phyloP scores from a whole-genome alignment of 2,797 vertebrate genomes.

The Adelosebastes latens region DNA sequence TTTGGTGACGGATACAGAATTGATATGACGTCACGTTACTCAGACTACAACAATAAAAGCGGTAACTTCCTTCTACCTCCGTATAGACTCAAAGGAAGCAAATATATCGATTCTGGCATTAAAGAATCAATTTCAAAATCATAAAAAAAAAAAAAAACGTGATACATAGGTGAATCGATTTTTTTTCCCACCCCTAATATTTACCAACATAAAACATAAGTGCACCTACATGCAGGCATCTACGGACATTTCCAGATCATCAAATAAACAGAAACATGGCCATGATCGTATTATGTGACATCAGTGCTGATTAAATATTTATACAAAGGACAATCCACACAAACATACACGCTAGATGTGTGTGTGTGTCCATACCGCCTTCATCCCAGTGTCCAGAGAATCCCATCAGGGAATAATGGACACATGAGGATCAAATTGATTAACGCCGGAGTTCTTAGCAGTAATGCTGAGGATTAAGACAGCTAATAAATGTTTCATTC shows the following conservation, averaged over 20 bases:
- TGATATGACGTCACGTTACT: too few species aligned
- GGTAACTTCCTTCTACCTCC: too few species aligned
- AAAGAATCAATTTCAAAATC: too few species aligned
- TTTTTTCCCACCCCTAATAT: not conserved
- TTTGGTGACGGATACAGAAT: too few species aligned
- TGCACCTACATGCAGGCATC: not conserved
- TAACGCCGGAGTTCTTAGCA: conserved; percentile 47
- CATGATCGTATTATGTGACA: conserved; percentile 40
- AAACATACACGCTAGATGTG: conserved; percentile 31
- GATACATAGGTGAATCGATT: too few species aligned
- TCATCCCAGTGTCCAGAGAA: conserved; percentile 40
- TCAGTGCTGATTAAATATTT: conserved; percentile 66
- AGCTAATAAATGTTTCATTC: conserved; percentile 78
- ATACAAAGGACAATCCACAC: conserved; percentile 49
- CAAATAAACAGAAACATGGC: conserved; percentile 26
- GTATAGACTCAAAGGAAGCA: too few species aligned
- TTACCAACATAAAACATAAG: not conserved
- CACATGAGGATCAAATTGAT: conserved; percentile 72
- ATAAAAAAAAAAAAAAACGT: too few species aligned
- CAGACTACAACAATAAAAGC: too few species aligned
- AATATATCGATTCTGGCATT: too few species aligned
- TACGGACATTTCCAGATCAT: conserved; percentile 3
- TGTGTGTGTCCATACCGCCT: conserved; percentile 8
- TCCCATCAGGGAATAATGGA: conserved; percentile 53
- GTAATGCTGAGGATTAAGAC: conserved; percentile 66